Base-by-base conservation (phyloP, 2,113 vertebrate species). In the Odobenus rosmarus region DNA sequence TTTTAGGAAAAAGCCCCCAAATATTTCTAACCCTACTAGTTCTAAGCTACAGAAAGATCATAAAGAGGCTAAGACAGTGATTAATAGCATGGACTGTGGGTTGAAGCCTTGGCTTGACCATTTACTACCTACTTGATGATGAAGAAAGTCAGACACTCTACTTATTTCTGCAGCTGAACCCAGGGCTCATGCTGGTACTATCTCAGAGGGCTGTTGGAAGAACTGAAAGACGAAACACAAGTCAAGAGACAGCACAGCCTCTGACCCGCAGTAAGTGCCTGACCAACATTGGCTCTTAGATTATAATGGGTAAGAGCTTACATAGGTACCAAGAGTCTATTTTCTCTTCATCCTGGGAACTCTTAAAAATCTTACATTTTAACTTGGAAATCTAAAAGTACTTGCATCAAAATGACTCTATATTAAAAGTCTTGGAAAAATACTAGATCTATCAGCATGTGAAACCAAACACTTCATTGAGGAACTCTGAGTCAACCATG, bases 241-340 rank as follows among this genome's bases (percentile, higher is more conserved):
- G 74, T 3, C 7, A 62, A 57, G 26, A 4, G 4, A 49, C 7
- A 18, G 51, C 1, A 7, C 19, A 16, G 53, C 4, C 39, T 18
- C 61, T 3, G 49, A 9, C 49, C 46, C 16, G 13, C 12, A 39
- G 12, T 1, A 31, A 24, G 13, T 4, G 13, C 57, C 76, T 71
- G n/a, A 3, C 0, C 19, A 16, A 3, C 1, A 3, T 2, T 9
- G 12, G 64, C 51, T 76, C 61, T 36, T 18, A 0, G 0, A 6
- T 62, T 14, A 3, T 0, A 2, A 42, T 6, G 19, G 21, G 4
- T 2, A 64, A 80, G 51, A 53, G 5, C 11, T 36, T 3, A 28
- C 8, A 5, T 0, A 61, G 49, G 31, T 2, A 5, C 36, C n/a
- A 33, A 49, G 3, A 42, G 31, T 15, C 0, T n/a, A 36, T 39